Evolutionary conservation across 2,113 vertebrate genomes (phyloP), one percentile per base, ranked within the genome.

Genomic region (Apteryx owenii): DNA sequence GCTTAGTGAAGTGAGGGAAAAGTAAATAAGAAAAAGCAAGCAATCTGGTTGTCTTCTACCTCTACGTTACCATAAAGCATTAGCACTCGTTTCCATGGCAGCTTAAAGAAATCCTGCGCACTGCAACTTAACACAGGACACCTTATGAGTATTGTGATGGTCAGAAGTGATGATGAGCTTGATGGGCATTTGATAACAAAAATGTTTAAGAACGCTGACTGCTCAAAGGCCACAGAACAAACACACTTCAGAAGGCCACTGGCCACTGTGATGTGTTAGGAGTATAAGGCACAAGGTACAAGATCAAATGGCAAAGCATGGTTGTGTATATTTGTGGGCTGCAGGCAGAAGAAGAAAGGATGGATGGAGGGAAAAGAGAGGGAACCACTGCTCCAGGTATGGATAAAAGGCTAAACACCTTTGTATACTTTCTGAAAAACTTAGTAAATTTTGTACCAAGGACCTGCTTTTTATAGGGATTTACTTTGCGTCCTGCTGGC

Each of bases 401-500:
- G 38, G 66, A 40, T 53, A 42, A 85, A 71, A 94, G 19, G 18
- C 7, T 42, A 83, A 83, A 93, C 54, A 66, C 36, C n/a, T 70
- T 79, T 61, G 31, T 11, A 19, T 9, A 21, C 15, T 76, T 81
- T 93, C 77, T 58, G 51, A 81, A 90, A 28, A 89, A 48, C 38
- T 87, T 50, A 5, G 33, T 31, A 79, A 22, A 68, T 89, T 68
- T 87, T 90, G 31, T 42, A 54, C 5, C 2, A 3, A 70, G 56
- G 58, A 36, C 17, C 20, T 58, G 54, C 2, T 93, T 94, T 92
- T 85, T 51, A 33, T 23, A 54, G 28, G 53, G 88, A 87, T 92
- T 95, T 95, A 10, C n/a, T 93, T 95, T 93, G 65, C 17, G 68
- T 70, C 62, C 80, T 61, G 61, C 42, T 61, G 79, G 70, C 81